Conservation (phyloP, 2,113 vertebrate genomes). For the Antechinus flavipes region DNA sequence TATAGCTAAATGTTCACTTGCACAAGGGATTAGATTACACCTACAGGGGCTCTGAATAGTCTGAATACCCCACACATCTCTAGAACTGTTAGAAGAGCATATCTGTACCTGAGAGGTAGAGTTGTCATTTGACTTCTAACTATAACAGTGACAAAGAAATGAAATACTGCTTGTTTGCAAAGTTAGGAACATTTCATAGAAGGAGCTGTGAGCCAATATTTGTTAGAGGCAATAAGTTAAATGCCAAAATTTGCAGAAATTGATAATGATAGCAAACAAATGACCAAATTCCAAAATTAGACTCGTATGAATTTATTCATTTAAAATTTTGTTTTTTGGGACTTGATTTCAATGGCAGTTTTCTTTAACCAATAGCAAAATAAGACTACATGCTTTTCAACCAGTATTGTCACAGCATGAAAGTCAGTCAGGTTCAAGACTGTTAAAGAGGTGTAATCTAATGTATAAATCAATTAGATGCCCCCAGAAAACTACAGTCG, state of each 20-base stretch:
- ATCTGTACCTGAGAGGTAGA: slow-evolving; percentile 61
- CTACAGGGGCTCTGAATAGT: slow-evolving; percentile 81
- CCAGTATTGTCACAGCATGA: slow-evolving; percentile 86
- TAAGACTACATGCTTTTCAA: slow-evolving; percentile 86
- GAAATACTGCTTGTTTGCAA: slow-evolving; percentile 78
- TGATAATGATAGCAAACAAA: slow-evolving; percentile 82
- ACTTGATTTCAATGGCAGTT: slow-evolving; percentile 80
- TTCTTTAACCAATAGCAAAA: slow-evolving; percentile 84
- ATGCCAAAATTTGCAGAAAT: slow-evolving; percentile 74
- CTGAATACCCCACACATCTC: slow-evolving; percentile 76
- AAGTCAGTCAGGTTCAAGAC: slow-evolving; percentile 90
- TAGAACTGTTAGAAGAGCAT: slow-evolving; percentile 72
- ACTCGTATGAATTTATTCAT: slow-evolving; percentile 83
- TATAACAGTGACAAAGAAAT: slow-evolving; percentile 79
- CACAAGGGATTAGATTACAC: slow-evolving; percentile 90
- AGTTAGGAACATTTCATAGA: slow-evolving; percentile 78
- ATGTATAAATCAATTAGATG: slow-evolving; percentile 91
- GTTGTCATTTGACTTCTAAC: slow-evolving; percentile 79
- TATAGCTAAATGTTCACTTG: slow-evolving; percentile 89
- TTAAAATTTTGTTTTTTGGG: slow-evolving; percentile 81
- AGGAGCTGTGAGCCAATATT: slow-evolving; percentile 80
- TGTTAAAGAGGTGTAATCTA: slow-evolving; percentile 92
- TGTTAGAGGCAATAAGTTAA: slow-evolving; percentile 84
- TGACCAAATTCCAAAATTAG: slow-evolving; percentile 86
- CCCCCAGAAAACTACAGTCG: slow-evolving; percentile 88